A percentile compares a stretch with the other conserved stretches of the same genome.
phyloP scores from a whole-genome alignment of 2,797 vertebrate genomes.

The Euthynnus affinis region DNA sequence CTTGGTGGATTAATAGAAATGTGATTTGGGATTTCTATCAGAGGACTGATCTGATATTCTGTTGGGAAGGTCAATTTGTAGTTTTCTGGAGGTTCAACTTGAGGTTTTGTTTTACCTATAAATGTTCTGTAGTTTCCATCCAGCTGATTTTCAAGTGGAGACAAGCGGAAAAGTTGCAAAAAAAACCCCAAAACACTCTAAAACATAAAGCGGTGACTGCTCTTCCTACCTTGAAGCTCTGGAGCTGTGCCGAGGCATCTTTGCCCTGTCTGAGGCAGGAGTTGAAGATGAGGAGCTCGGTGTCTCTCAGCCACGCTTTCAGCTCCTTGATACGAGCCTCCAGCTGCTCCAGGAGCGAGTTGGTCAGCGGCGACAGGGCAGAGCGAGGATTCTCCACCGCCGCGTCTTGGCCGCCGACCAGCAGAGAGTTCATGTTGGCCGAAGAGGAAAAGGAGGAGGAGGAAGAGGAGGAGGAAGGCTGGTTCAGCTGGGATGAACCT shows the following conservation, averaged over 20 bases:
- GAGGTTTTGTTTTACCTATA: no score
- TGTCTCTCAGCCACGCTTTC: slow-evolving; percentile 97
- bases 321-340: slow-evolving; percentile 96
- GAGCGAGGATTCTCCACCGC: slow-evolving; percentile 83
- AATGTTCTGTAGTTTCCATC: no score
- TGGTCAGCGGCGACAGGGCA: slow-evolving; percentile 93
- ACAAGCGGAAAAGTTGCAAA: no score
- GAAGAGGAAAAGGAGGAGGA: neutral
- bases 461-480: no score
- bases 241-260: slow-evolving; percentile 80
- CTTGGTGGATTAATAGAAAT: no score
- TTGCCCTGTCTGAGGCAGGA: slow-evolving; percentile 91
- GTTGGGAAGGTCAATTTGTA: no score
- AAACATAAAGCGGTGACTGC: no score
- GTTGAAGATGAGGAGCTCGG: slow-evolving; percentile 99
- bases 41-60: no score
- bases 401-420: slow-evolving; percentile 24
- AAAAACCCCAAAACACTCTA: no score
- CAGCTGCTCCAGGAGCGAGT: slow-evolving; percentile 94
- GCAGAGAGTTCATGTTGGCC: neutral
- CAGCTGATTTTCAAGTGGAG: no score
- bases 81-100: no score
- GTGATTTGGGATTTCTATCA: no score
- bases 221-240: slow-evolving; percentile 86
- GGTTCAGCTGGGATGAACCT: slow-evolving; percentile 13